A percentile compares a stretch with the other conserved stretches of the same genome.
Evolutionary conservation across 2,113 vertebrate species (phyloP).

Genomic region (Grus americana): DNA sequence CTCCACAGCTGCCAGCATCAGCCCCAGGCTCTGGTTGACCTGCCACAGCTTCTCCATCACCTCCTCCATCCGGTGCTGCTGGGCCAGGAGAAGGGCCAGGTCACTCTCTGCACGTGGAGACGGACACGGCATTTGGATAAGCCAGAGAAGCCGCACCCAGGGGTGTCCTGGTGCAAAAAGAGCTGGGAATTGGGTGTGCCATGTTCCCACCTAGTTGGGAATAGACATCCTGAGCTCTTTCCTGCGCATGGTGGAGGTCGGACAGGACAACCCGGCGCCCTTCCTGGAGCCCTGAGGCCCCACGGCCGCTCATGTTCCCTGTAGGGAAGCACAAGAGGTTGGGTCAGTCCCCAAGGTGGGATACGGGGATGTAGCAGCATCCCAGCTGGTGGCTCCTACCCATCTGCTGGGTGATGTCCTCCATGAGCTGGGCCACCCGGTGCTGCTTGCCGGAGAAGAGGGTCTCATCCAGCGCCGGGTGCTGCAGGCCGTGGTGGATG

Average conservation of each 20-base stretch:
- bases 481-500: conserved; percentile 69
- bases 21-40: conserved; percentile 80
- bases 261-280: conserved; percentile 66
- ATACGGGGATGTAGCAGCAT: background rate
- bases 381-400: background rate
- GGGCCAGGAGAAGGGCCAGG: conserved; percentile 74
- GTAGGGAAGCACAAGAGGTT: background rate
- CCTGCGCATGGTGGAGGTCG: conserved; percentile 63
- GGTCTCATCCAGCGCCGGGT: conserved; percentile 72
- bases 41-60: conserved; percentile 78
- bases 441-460: conserved; percentile 72
- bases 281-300: conserved; percentile 61
- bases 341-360: background rate
- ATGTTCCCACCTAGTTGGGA: conserved; percentile 41
- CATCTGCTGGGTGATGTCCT: conserved; percentile 38
- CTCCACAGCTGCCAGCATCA: conserved; percentile 70
- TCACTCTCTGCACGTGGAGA: conserved; percentile 52
- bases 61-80: conserved; percentile 73
- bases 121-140: rapidly evolving
- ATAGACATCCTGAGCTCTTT: conserved; percentile 70
- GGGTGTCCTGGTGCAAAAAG: rapidly evolving
- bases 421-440: conserved; percentile 73
- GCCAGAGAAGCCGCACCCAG: background rate
- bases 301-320: conserved; percentile 76
- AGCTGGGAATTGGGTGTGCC: background rate